These are phyloP conservation scores for Monochamus alternatus DNA, from an alignment of 2,888 invertebrate genomes.

Conservation along the genomic window DNA sequence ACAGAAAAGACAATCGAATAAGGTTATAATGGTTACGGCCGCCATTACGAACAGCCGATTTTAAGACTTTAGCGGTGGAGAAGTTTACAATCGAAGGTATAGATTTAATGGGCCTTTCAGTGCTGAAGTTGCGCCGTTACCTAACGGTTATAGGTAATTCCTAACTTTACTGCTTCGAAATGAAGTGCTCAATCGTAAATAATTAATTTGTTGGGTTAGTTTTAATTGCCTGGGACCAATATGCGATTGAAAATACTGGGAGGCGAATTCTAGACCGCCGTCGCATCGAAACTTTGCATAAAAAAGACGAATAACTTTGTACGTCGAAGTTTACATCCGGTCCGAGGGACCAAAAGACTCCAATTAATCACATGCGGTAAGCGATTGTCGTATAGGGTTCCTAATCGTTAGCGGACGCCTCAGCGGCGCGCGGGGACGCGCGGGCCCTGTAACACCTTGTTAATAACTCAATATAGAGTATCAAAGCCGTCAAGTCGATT, in stretches of 20 bases:
- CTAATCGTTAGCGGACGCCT: too few species aligned
- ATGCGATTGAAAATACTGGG: background rate
- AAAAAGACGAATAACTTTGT: too few species aligned
- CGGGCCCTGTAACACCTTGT: background rate
- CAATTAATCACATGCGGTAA: too few species aligned
- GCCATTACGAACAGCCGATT: constrained; percentile 6
- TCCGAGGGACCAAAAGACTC: too few species aligned
- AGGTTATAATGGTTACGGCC: constrained; percentile 10
- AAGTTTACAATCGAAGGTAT: constrained; percentile 21
- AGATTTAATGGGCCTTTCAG: constrained; percentile 20
- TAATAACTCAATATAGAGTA: background rate
- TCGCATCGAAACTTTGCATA: background rate
- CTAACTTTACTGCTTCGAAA: background rate
- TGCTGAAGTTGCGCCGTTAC: constrained; percentile 8
- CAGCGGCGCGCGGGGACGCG: background rate
- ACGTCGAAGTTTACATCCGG: too few species aligned
- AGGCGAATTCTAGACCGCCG: background rate
- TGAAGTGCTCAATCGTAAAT: background rate
- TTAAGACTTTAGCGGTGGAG: background rate
- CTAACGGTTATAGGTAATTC: constrained; percentile 19
- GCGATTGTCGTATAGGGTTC: too few species aligned
- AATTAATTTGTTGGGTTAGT: background rate
- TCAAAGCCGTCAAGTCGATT: background rate
- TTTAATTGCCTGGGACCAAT: background rate
- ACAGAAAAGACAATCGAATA: constrained; percentile 1